Evolutionary conservation across 92 coral and sea anemone genomes (phyloP), one percentile per base, ranked within the genome.

Genomic region (Desmophyllum pertusum): DNA sequence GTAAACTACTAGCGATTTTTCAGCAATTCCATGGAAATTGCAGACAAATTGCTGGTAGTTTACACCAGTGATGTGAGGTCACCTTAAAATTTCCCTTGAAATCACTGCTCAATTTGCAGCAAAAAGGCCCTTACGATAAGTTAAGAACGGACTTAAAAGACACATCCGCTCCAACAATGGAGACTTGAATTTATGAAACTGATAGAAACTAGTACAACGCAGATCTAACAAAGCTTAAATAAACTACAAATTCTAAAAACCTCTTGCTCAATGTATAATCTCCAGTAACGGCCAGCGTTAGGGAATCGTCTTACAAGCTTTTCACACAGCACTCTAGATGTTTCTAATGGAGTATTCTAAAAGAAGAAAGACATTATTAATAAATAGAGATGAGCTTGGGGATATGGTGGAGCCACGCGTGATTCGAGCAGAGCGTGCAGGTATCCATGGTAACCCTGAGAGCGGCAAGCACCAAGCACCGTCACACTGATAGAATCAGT

Each of bases 211-310:
- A 77, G 66, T 77, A 77, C 4, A 75, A 40, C 43, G 17, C 40
- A 84, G 51, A 41, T 21, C 79, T 81, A 84, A 51, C 76, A 82
- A 53, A 65, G 77, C 73, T 75, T 63, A 84, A 84, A 90, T 65
- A 70, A 71, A 87, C 78, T 63, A 81, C 73, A 85, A 94, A 80
- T 85, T 78, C 93, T 90, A 97, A 94, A 96, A 97, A 97, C 99
- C 99, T 97, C 97, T 94, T 96, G 99, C 90, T 96, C 99, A 84
- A 96, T 97, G 98, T 92, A 97, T 37, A 97, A 90, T 86, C 98
- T 92, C 98, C 98, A 94, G 95, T 94, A 97, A 65, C 98, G 98
- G 36, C 99, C 98, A 83, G 95, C 94, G 78, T 90, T 97, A 6
- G 98, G 98, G 66, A 97, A 94, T 41, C 98, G 88, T 66, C 94